phyloP scores from a whole-genome alignment of 2,113 vertebrate species.

The Psophia crepitans region DNA sequence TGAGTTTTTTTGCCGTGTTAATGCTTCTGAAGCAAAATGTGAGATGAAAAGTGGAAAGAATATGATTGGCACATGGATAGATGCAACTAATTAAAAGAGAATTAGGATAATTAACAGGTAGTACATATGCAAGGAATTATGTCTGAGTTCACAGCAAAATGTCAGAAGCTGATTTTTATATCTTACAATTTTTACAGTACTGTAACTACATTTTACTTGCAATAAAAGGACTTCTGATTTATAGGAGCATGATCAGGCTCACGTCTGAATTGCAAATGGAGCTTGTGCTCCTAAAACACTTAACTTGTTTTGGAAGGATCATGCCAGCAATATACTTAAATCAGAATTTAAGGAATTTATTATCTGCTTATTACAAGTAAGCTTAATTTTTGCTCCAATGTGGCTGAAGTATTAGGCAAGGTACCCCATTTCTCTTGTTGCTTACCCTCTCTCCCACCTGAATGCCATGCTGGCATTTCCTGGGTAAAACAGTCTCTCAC shows the following conservation, averaged over 20 bases:
- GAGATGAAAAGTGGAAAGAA: not conserved
- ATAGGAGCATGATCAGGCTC: not conserved
- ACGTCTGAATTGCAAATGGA: not conserved
- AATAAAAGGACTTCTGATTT: not conserved
- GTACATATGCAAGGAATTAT: not conserved
- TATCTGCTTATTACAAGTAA: not conserved
- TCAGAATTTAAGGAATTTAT: not conserved
- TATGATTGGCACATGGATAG: not conserved
- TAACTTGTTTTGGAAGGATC: not conserved
- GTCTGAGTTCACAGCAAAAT: not conserved
- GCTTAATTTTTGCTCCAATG: not conserved
- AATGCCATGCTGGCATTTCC: not conserved
- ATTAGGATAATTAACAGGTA: not conserved
- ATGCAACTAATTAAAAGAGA: not conserved
- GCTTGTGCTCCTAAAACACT: not conserved
- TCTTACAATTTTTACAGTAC: not conserved
- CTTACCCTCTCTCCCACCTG: not conserved
- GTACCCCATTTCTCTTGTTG: not conserved
- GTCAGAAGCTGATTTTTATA: not conserved
- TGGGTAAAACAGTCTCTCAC: not conserved
- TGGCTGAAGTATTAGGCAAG: not conserved
- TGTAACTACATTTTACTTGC: not conserved
- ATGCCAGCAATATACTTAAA: not conserved
- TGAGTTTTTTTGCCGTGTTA: not conserved
- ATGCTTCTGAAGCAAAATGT: not conserved